Evolutionary conservation across 2,113 vertebrate genomes (phyloP), one percentile per base, ranked within the genome.

Genomic region (Pterocles burchelli): DNA sequence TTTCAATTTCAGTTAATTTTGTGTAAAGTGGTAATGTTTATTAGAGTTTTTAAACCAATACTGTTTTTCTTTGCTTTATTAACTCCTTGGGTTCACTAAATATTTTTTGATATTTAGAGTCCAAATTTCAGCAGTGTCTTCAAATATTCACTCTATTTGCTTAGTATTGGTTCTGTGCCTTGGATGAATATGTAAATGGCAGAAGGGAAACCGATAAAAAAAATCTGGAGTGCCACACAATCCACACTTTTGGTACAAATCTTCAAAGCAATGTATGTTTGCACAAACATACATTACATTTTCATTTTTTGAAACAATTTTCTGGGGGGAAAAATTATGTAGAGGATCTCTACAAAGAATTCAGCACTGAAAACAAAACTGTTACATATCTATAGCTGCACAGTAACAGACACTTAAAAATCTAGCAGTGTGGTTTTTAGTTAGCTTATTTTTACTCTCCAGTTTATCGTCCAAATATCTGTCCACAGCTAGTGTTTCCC

Each of bases 321-420:
- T 57, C 15, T 22, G 9, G 6, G 33, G 17, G 0, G 3, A 2
- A 3, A 13, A 41, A 58, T 24, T 43, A 48, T 22, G n/a, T 41
- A 25, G 13, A 78, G 7, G 15, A 75, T 1, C 8, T 71, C 34
- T 36, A 58, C 51, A 45, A 93, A 79, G 7, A 71, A 67, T 34
- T 57, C 45, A 81, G 7, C 13, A 45, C 55, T n/a, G 29, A 86
- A 74, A 83, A 65, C 4, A 73, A 36, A 77, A 25, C 7, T 33
- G 7, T 34, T 70, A 18, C 17, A 33, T 49, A 55, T 21, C 13
- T 29, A 10, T n/a, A 55, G 19, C 26, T 85, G 9, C 9, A 24
- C 5, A 71, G 38, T 33, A 85, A 29, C 2, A 71, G 28, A 70
- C 16, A 46, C 11, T 78, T 57, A 48, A 49, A 90, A 72, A 88